Evolutionary conservation across 2,888 invertebrate genomes (phyloP).

Genomic region (Macropis europaea): DNA sequence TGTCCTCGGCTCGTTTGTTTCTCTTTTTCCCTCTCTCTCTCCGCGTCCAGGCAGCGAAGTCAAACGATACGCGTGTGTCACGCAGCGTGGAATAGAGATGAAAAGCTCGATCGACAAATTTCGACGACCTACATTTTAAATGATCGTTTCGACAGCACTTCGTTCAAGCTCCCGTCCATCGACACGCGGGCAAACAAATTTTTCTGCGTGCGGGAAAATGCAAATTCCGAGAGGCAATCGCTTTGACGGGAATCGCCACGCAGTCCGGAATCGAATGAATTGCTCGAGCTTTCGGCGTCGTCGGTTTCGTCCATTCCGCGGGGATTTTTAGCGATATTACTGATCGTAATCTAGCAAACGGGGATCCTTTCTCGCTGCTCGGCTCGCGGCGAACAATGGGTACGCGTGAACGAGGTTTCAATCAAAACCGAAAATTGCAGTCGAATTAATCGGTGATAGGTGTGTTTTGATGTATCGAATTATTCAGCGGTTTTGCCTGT

Average conservation of each 20-base stretch:
- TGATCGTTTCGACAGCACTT: not conserved
- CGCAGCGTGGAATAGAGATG: not conserved
- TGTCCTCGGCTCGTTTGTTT: not conserved
- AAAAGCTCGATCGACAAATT: constrained; percentile 10
- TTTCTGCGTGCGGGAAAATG: not conserved
- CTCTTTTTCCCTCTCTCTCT: not conserved
- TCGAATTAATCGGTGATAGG: no score
- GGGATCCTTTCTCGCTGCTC: not conserved
- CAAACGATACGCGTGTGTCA: not conserved
- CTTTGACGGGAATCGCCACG: not conserved
- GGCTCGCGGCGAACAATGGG: not conserved
- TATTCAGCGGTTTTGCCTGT: no score
- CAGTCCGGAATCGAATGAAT: constrained; percentile 14
- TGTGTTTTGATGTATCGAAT: no score
- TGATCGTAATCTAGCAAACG: constrained; percentile 1
- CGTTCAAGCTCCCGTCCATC: not conserved
- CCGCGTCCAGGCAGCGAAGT: not conserved
- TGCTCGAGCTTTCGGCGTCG: not conserved
- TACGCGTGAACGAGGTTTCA: no score
- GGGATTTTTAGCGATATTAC: not conserved
- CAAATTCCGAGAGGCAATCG: not conserved
- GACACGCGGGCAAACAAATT: not conserved
- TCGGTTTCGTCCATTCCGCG: not conserved
- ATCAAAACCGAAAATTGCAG: no score
- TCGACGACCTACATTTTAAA: constrained; percentile 30